Base-by-base conservation (phyloP, 2,113 vertebrate species). In the Gadus macrocephalus region DNA sequence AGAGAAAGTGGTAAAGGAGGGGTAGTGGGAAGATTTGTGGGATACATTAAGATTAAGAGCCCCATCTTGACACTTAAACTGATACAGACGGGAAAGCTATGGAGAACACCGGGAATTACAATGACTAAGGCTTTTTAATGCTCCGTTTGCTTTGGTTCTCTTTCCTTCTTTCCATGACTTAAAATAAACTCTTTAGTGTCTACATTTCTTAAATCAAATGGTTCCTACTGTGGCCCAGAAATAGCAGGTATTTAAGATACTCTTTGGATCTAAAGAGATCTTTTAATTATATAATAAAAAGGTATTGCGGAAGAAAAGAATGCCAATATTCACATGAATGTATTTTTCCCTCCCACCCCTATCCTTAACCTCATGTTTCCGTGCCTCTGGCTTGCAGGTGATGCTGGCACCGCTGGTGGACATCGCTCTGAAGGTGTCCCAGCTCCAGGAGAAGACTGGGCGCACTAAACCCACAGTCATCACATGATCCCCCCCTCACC, bases 331-430 rank as follows among this genome's bases (percentile, higher is more conserved):
- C 31, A 35, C 31, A 35, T 49, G 11, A 49, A 14, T 14, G 42
- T 0, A 9, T 49, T 49, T 9, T 49, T 49, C 11, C 42, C 12
- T 49, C 42, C 12, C 42, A 14, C 31, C 31, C 31, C 4, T 35
- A 35, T 35, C 31, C 42, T 49, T 2, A 49, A 8, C 42, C 2
- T 12, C 42, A 49, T 14, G 42, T 22, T 9, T 62, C 53, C n/a
- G 4, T 61, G 60, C 20, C n/a, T 62, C 66, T 67, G 8, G 42
- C 27, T 35, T 66, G 53, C 87, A 99, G 97, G 95, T 95, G 77
- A 99, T 99, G 95, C 27, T 99, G 89, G 94, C 93, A 4, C 97
- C 97, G 11, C 94, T 99, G 66, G 92, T 99, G 25, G 93, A 94
- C 75, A 98, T 99, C 59, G 94, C 96, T 19, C 88, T 98, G 85